Evolutionary conservation across 1,140 invertebrate species (phyloP).

Genomic region (Trissolcus basalis): DNA sequence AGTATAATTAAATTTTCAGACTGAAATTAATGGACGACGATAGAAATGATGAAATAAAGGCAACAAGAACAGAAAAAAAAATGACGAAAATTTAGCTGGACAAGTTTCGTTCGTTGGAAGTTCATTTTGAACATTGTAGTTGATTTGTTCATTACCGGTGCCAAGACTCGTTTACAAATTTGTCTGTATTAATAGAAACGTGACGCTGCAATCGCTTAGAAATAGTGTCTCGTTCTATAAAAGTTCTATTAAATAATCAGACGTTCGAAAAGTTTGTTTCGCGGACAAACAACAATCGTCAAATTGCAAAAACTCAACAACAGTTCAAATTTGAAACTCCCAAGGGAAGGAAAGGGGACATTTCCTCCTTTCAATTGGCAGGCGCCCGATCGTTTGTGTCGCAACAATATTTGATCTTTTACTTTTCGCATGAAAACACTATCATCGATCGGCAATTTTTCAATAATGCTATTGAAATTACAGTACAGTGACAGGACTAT

Average conservation of each 20-base stretch:
- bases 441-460: not conserved
- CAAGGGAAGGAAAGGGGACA: too few relatives aligned
- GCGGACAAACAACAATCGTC: too few relatives aligned
- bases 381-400: too few relatives aligned
- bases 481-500: conserved; percentile 12
- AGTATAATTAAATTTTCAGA: too few relatives aligned
- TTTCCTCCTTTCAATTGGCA: too few relatives aligned
- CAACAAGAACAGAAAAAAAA: conserved; percentile 10
- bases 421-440: not conserved
- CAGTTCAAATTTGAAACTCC: too few relatives aligned
- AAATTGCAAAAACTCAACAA: too few relatives aligned
- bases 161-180: conserved; percentile 51
- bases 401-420: not conserved
- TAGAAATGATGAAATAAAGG: not conserved
- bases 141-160: conserved; percentile 52
- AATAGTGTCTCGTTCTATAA: conserved; percentile 55
- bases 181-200: conserved; percentile 55
- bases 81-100: conserved; percentile 21
- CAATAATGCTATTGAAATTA: not conserved
- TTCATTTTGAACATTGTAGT: conserved; percentile 46
- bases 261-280: not conserved
- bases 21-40: not conserved
- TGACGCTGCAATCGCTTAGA: conserved; percentile 48
- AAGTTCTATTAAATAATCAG: conserved; percentile 38
- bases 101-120: conserved; percentile 27